phyloP scores from a whole-genome alignment of 2,888 invertebrate genomes.

The Xestia sexstrigata region DNA sequence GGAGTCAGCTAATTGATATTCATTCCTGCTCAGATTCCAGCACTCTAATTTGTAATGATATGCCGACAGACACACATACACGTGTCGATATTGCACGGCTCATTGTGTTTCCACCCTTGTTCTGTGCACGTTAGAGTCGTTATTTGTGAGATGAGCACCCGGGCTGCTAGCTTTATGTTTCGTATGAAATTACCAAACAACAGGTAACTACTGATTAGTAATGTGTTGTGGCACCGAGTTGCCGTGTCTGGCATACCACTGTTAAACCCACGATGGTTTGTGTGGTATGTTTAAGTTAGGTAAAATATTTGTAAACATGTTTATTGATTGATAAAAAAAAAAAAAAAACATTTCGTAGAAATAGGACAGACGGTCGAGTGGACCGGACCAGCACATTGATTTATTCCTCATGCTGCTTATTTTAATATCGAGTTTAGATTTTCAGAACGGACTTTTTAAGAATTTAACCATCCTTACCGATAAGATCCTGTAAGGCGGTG shows the following conservation, averaged over 20 bases:
- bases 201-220: no score
- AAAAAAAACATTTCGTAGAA: neutral
- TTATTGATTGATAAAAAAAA: no score
- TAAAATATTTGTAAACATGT: no score
- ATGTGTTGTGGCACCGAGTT: no score
- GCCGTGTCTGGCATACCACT: no score
- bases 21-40: slow-evolving; percentile 32
- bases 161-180: neutral
- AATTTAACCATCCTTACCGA: neutral
- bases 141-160: neutral
- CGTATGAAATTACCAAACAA: neutral
- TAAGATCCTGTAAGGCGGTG: neutral
- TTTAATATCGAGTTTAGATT: neutral
- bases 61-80: neutral
- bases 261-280: no score
- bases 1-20: slow-evolving; percentile 51
- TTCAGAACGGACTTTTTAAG: neutral
- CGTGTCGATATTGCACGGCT: neutral
- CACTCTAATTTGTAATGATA: slow-evolving; percentile 19
- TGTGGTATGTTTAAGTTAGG: no score
- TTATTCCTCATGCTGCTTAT: neutral
- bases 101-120: neutral
- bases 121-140: neutral
- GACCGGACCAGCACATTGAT: neutral
- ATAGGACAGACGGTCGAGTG: neutral